A percentile compares a stretch with the other conserved stretches of the same genome.
Evolutionary conservation across 2,888 invertebrate genomes (phyloP).

Genomic region (Scotopteryx bipunctaria): DNA sequence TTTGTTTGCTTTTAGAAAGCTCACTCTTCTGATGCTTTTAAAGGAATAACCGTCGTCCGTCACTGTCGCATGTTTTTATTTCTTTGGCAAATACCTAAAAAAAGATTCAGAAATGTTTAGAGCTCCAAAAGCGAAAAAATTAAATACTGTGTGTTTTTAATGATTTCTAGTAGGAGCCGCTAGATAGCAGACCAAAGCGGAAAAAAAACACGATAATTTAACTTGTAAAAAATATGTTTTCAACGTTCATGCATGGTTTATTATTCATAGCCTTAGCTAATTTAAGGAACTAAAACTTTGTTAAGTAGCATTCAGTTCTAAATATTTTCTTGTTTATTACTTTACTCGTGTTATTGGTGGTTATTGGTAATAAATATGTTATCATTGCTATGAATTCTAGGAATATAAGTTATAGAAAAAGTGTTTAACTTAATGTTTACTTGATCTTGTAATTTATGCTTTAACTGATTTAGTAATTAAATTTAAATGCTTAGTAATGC

Average conservation of each 20-base stretch:
- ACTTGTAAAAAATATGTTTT: neutral
- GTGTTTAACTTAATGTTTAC: too few species aligned
- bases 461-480: too few species aligned
- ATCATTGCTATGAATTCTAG: neutral
- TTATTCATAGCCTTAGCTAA: neutral
- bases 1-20: constrained; percentile 43
- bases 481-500: too few species aligned
- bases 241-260: neutral
- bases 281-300: neutral
- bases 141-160: neutral
- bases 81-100: neutral
- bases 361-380: neutral
- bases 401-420: too few species aligned
- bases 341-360: neutral
- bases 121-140: neutral
- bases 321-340: neutral
- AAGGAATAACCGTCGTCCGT: constrained; percentile 10
- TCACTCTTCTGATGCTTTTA: constrained; percentile 14
- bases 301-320: neutral
- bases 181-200: neutral
- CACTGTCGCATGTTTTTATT: neutral
- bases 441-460: too few species aligned
- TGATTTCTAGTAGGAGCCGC: too few species aligned
- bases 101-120: too few species aligned
- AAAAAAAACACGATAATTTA: neutral